A percentile compares a stretch with the other conserved stretches of the same genome.
phyloP scores from a whole-genome alignment of 1,140 invertebrate genomes.

The Diuraphis noxia region DNA sequence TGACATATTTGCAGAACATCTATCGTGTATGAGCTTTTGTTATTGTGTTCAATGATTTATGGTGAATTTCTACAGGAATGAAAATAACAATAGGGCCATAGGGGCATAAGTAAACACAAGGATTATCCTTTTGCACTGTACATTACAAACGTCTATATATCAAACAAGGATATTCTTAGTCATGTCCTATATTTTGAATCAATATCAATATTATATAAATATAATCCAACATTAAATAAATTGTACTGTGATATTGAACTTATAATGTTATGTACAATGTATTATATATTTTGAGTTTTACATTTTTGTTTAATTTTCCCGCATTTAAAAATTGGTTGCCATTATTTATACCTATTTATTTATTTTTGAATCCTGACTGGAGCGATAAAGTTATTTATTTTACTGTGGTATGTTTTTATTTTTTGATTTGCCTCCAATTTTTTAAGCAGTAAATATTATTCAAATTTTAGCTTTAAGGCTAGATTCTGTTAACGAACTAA shows the following conservation, averaged over 20 bases:
- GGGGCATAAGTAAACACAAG: conserved; percentile 8
- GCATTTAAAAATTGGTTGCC: background rate
- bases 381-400: no score
- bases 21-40: conserved; percentile 13
- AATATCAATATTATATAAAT: background rate
- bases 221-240: background rate
- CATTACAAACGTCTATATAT: background rate
- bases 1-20: conserved; percentile 31
- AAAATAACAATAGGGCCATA: conserved; percentile 14
- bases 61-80: background rate
- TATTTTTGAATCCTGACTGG: background rate
- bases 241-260: background rate
- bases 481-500: no score
- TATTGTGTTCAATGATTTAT: conserved; percentile 42
- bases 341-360: background rate
- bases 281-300: background rate
- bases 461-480: no score
- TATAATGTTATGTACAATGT: background rate
- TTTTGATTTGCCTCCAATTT: no score
- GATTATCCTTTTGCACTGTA: conserved; percentile 35
- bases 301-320: background rate
- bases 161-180: conserved; percentile 14
- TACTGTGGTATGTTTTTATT: no score
- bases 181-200: conserved; percentile 16
- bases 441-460: no score